Percentiles rank a stretch among this genome's conserved stretches.
phyloP scores from a whole-genome alignment of 2,797 vertebrate genomes.

The Micromesistius poutassou region DNA sequence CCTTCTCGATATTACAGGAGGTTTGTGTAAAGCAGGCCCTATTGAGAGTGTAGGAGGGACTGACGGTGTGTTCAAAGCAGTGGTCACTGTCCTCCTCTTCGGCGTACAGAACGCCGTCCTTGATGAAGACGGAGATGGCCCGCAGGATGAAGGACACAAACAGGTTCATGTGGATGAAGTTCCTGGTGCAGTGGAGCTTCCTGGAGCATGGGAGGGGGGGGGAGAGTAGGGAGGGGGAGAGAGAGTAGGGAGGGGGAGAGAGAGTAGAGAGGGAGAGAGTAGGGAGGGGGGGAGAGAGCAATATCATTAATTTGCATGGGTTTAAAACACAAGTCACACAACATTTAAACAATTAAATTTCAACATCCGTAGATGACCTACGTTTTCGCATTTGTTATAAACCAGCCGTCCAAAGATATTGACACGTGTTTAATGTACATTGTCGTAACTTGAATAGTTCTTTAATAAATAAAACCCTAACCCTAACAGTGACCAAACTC shows the following conservation, averaged over 20 bases:
- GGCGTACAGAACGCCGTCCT: slow-evolving; percentile 90
- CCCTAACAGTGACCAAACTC: slow-evolving; percentile 40
- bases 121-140: slow-evolving; percentile 96
- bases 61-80: slow-evolving; percentile 78
- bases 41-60: slow-evolving; percentile 18
- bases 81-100: slow-evolving; percentile 89
- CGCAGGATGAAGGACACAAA: slow-evolving; percentile 96
- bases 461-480: background rate
- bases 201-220: slow-evolving; percentile 54
- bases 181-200: slow-evolving; percentile 97
- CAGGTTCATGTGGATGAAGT: slow-evolving; percentile 99
- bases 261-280: background rate
- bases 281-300: background rate
- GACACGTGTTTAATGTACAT: background rate
- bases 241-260: background rate
- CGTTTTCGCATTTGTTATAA: background rate
- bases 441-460: background rate
- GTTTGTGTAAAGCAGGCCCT: no score
- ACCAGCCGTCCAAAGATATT: background rate
- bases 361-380: background rate
- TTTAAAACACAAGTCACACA: background rate
- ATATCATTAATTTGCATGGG: background rate
- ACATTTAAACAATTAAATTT: background rate
- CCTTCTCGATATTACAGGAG: no score
- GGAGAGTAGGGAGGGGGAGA: background rate